Conservation (phyloP, 2,797 vertebrate species). For the Hoplostethus mediterraneus region DNA sequence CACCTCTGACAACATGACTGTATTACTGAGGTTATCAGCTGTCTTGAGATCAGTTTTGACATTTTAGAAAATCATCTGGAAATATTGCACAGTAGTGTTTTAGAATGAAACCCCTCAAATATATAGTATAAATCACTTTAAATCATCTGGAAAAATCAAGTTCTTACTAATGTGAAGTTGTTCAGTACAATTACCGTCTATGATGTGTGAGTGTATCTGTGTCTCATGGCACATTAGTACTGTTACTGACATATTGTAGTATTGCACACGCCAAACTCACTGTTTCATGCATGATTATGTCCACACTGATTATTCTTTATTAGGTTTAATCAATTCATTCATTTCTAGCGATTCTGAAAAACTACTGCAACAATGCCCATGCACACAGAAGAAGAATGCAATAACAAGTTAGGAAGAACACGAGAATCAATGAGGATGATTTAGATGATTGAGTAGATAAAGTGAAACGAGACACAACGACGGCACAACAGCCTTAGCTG, state of each 20-base stretch:
- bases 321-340: slow-evolving; percentile 3
- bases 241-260: background rate
- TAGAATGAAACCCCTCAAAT: slow-evolving; percentile 4
- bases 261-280: background rate
- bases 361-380: slow-evolving; percentile 50
- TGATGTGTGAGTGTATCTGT: background rate
- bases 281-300: slow-evolving; percentile 48
- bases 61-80: background rate
- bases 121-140: background rate
- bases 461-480: slow-evolving; percentile 34
- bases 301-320: background rate
- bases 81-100: too few species aligned
- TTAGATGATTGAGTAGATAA: slow-evolving; percentile 41
- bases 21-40: background rate
- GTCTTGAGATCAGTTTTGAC: background rate
- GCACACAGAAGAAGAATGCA: slow-evolving; percentile 53
- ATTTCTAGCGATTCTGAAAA: slow-evolving; percentile 12
- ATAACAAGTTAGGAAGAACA: slow-evolving; percentile 43
- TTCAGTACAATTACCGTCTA: background rate
- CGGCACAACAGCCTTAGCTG: slow-evolving; percentile 39
- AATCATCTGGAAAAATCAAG: background rate
- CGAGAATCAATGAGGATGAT: slow-evolving; percentile 26
- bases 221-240: background rate
- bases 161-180: too few species aligned
- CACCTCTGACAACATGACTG: background rate